Percentiles rank a stretch among this genome's conserved stretches.
phyloP scores from a whole-genome alignment of 2,888 invertebrate genomes.

The Lasius fuliginosus region DNA sequence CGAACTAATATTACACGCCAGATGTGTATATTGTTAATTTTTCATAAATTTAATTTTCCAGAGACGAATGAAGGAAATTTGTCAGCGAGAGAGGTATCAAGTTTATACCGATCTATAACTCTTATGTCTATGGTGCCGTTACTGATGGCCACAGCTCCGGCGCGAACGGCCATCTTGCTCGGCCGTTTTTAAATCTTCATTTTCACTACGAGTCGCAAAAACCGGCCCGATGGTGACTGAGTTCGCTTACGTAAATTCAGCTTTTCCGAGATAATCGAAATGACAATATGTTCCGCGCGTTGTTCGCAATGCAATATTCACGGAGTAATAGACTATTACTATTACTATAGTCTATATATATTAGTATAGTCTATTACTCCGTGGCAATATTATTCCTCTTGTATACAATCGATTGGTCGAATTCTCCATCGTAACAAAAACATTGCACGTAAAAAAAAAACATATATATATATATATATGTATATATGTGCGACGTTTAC shows the following conservation, averaged over 20 bases:
- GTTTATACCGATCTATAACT: too few relatives aligned
- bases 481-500: not conserved
- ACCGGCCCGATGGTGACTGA: not conserved
- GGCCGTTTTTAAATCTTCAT: conserved; percentile 61
- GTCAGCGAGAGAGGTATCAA: too few relatives aligned
- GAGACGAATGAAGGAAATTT: not conserved
- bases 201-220: conserved; percentile 36
- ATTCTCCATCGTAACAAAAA: not conserved
- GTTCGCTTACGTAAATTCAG: conserved; percentile 4
- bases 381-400: not conserved
- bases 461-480: not conserved
- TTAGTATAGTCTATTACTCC: too few relatives aligned
- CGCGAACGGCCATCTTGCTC: conserved; percentile 71
- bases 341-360: too few relatives aligned
- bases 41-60: not conserved
- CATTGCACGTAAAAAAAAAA: not conserved
- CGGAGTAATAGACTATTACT: too few relatives aligned
- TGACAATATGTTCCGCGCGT: not conserved
- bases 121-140: not conserved
- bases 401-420: conserved; percentile 7
- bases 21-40: not conserved
- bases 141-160: conserved; percentile 50
- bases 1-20: not conserved
- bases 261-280: not conserved
- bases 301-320: not conserved